phyloP scores from a whole-genome alignment of 2,888 invertebrate genomes.

The Patella pellucida region DNA sequence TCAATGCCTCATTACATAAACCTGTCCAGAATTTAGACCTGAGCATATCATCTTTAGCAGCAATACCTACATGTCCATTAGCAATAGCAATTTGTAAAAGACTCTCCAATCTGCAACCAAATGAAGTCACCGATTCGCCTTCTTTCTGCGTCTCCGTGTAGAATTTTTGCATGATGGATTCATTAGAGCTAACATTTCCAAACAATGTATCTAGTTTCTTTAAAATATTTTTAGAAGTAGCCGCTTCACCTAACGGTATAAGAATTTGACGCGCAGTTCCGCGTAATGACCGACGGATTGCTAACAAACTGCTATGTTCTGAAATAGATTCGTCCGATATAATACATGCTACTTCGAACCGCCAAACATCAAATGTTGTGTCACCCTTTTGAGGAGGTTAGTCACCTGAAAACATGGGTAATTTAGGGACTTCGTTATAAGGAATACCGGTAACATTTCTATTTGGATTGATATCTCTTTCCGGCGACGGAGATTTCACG shows the following conservation, averaged over 20 bases:
- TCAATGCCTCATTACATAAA: constrained; percentile 19
- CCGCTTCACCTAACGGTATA: background rate
- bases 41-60: constrained; percentile 29
- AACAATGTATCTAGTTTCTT: background rate
- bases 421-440: too few species aligned
- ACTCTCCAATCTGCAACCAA: constrained; percentile 30
- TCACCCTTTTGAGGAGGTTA: background rate
- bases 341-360: background rate
- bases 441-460: too few species aligned
- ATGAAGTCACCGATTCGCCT: constrained; percentile 28
- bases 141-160: constrained; percentile 9
- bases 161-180: background rate
- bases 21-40: constrained; percentile 30
- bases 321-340: background rate
- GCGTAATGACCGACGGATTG: background rate
- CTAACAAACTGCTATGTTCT: background rate
- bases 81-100: too few species aligned
- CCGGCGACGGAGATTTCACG: too few species aligned
- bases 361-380: background rate
- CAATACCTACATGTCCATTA: constrained; percentile 13
- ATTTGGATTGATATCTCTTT: too few species aligned
- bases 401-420: too few species aligned
- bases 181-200: too few species aligned
- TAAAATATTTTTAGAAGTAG: background rate
- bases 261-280: background rate